Conservation (phyloP, 2,888 invertebrate genomes). For the Drosophila paracracens region DNA sequence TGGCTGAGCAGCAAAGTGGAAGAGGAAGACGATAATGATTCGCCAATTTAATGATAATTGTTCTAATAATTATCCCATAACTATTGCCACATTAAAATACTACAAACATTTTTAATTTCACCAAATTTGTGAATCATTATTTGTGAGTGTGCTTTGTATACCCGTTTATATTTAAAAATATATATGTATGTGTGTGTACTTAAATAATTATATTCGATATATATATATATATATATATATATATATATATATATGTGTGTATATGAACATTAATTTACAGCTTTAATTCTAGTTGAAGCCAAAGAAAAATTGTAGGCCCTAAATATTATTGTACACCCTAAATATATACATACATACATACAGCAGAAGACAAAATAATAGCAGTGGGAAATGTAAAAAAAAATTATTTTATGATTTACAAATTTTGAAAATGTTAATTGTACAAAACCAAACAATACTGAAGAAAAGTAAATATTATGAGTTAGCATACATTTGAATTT, state of each 20-base stretch:
- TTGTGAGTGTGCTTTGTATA: neutral
- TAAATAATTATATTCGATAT: neutral
- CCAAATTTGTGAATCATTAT: constrained; percentile 54
- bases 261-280: neutral
- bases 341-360: neutral
- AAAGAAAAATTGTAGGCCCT: neutral
- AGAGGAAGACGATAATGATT: constrained; percentile 68
- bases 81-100: constrained; percentile 50
- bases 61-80: constrained; percentile 66
- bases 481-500: neutral
- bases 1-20: constrained; percentile 36
- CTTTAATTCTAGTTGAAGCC: neutral
- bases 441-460: neutral
- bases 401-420: no score
- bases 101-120: constrained; percentile 60
- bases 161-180: neutral
- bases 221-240: neutral
- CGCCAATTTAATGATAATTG: constrained; percentile 76
- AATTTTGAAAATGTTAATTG: no score
- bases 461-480: neutral
- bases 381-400: neutral
- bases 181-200: neutral
- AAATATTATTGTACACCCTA: neutral
- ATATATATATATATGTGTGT: neutral
- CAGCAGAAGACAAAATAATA: neutral